These are phyloP conservation scores for Drosophila nigrodunni DNA, from an alignment of 1,140 invertebrate species.

Conservation along the genomic window DNA sequence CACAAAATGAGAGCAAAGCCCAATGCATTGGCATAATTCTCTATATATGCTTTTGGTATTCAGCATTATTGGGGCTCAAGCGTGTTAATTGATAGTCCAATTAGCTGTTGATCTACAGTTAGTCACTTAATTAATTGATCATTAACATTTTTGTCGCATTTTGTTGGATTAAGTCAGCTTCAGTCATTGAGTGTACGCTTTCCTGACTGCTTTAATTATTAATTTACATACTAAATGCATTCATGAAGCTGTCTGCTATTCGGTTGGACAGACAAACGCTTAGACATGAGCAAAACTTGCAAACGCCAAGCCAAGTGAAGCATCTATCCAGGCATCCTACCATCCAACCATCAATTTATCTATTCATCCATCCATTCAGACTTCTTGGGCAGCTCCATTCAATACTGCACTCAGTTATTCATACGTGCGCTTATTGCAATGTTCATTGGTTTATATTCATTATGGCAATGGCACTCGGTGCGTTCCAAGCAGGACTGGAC, in stretches of 20 bases:
- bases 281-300: conserved; percentile 37
- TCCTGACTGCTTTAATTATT: conserved; percentile 61
- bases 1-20: conserved; percentile 54
- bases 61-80: conserved; percentile 58
- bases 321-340: no score
- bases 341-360: conserved; percentile 5
- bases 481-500: conserved; percentile 32
- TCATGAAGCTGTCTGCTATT: background rate
- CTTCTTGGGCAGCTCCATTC: conserved; percentile 38
- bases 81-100: conserved; percentile 73
- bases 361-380: background rate
- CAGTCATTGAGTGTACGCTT: background rate
- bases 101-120: conserved; percentile 45
- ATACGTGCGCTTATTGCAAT: conserved; percentile 82
- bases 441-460: conserved; percentile 82
- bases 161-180: background rate
- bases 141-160: conserved; percentile 51
- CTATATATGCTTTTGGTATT: conserved; percentile 12
- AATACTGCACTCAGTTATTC: conserved; percentile 74
- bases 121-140: conserved; percentile 60
- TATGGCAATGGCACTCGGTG: conserved; percentile 75
- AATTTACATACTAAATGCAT: conserved; percentile 37
- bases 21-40: conserved; percentile 7
- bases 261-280: conserved; percentile 2
- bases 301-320: background rate